Conservation (phyloP, 2,113 vertebrate genomes). For the Upupa epops region DNA sequence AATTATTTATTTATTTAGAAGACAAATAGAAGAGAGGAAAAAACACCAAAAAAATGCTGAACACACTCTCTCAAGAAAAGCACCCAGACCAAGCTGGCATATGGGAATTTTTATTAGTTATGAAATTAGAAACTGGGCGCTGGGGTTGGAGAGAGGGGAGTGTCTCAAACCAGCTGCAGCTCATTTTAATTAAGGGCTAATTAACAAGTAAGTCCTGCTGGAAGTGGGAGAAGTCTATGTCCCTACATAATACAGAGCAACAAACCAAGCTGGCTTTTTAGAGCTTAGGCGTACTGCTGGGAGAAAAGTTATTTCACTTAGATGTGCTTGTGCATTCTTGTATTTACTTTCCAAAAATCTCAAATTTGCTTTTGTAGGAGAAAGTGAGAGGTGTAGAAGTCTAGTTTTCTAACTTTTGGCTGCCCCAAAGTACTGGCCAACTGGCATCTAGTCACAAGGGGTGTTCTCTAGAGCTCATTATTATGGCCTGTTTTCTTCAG, state of each 20-base stretch:
- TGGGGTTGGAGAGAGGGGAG: conserved; percentile 12
- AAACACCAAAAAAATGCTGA: neutral
- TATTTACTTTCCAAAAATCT: neutral
- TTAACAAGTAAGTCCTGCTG: conserved; percentile 22
- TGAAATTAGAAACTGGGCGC: conserved; percentile 50
- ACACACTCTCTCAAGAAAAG: neutral
- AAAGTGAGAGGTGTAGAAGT: neutral
- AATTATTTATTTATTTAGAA: neutral
- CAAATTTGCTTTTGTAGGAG: neutral
- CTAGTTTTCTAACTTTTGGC: neutral
- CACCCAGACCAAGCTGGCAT: neutral
- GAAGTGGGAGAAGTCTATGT: neutral
- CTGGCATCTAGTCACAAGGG: no score
- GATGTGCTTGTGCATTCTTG: accelerated
- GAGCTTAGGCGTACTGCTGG: neutral
- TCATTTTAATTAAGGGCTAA: conserved; percentile 60
- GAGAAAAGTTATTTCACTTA: neutral
- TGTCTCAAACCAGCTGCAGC: conserved; percentile 57
- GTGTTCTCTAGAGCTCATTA: no score
- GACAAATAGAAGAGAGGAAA: neutral
- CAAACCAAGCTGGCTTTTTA: accelerated
- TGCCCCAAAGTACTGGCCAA: no score
- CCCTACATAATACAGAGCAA: neutral
- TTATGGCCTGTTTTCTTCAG: no score
- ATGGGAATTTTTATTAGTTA: conserved; percentile 37